Conservation (phyloP, 2,797 vertebrate genomes). For the Crax fasciolata region DNA sequence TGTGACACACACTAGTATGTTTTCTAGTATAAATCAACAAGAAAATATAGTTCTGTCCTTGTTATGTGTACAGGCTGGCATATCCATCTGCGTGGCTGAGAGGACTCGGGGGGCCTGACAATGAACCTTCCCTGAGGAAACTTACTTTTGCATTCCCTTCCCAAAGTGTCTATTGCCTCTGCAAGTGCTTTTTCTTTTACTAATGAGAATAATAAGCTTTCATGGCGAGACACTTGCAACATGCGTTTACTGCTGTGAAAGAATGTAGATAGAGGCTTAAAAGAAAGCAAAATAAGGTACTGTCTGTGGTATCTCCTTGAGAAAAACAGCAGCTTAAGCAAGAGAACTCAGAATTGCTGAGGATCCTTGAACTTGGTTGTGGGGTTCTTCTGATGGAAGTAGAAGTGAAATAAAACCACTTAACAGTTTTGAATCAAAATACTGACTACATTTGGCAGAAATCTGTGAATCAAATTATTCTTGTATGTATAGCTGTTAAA, state of each 20-base stretch:
- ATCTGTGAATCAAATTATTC: slow-evolving; percentile 60
- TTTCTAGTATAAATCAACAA: slow-evolving; percentile 59
- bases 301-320: slow-evolving; percentile 58
- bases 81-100: slow-evolving; percentile 24
- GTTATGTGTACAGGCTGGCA: slow-evolving; percentile 17
- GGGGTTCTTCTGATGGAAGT: slow-evolving; percentile 58
- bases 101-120: slow-evolving; percentile 17
- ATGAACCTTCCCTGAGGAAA: slow-evolving; percentile 47
- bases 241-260: slow-evolving; percentile 57
- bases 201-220: slow-evolving; percentile 75
- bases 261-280: slow-evolving; percentile 52
- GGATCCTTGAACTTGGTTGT: slow-evolving; percentile 59
- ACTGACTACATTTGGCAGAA: slow-evolving; percentile 45
- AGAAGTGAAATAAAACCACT: slow-evolving; percentile 59
- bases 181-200: slow-evolving; percentile 66
- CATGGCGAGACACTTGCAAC: slow-evolving; percentile 40
- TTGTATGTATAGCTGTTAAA: slow-evolving; percentile 59
- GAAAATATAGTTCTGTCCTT: slow-evolving; percentile 64
- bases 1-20: slow-evolving; percentile 27
- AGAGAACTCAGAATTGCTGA: slow-evolving; percentile 43
- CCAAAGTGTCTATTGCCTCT: slow-evolving; percentile 57
- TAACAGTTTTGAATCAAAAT: slow-evolving; percentile 61
- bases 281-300: slow-evolving; percentile 61
- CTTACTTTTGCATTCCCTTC: slow-evolving; percentile 36
- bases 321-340: slow-evolving; percentile 61